A percentile compares a stretch with the other conserved stretches of the same genome.
These are phyloP conservation scores for Poecilus cupreus DNA, from an alignment of 2,888 invertebrate genomes.

Conservation along the genomic window DNA sequence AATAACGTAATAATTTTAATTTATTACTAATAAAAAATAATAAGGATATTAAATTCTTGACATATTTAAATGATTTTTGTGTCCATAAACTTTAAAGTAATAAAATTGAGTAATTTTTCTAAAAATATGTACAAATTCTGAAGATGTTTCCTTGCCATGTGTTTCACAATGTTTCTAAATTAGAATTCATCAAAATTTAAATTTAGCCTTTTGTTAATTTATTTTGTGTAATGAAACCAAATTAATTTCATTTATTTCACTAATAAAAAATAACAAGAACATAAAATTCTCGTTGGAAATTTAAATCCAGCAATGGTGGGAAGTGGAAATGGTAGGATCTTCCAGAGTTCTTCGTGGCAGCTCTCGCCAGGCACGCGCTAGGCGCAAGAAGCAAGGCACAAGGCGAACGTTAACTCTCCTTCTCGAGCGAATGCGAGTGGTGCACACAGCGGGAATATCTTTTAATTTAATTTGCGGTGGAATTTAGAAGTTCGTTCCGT, in stretches of 20 bases:
- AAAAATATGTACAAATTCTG: too few species aligned
- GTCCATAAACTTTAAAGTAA: too few species aligned
- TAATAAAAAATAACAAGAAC: slow-evolving; percentile 16
- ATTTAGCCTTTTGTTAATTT: not conserved
- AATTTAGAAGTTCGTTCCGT: slow-evolving; percentile 45
- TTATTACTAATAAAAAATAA: too few species aligned
- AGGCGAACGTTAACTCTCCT: not conserved
- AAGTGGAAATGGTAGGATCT: not conserved
- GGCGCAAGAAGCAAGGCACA: not conserved
- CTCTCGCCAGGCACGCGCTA: not conserved
- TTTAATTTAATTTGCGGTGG: slow-evolving; percentile 56
- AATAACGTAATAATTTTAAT: too few species aligned
- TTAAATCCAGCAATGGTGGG: not conserved
- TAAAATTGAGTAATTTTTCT: too few species aligned
- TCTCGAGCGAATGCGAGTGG: not conserved
- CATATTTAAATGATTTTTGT: too few species aligned
- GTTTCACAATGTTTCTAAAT: too few species aligned
- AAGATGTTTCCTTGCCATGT: too few species aligned
- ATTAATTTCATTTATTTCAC: slow-evolving; percentile 23
- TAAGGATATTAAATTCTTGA: too few species aligned
- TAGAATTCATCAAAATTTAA: not conserved
- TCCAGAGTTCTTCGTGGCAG: not conserved
- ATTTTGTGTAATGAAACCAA: not conserved
- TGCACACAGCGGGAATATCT: slow-evolving; percentile 46
- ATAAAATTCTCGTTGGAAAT: slow-evolving; percentile 19